phyloP scores from a whole-genome alignment of 1,140 invertebrate genomes.

The Rhyacophila brunnea region DNA sequence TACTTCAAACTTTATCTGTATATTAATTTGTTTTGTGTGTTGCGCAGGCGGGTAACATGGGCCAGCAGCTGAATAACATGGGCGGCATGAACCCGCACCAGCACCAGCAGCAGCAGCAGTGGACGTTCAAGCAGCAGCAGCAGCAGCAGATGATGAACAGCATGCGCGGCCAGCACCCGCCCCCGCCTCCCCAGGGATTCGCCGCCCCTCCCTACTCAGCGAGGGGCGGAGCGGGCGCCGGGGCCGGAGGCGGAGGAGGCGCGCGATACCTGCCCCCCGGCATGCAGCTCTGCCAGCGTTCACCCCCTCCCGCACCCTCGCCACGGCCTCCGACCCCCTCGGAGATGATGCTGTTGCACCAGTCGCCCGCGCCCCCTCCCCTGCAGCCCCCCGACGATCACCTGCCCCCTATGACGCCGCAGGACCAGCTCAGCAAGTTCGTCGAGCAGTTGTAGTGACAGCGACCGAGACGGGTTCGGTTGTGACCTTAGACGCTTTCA shows the following conservation, averaged over 20 bases:
- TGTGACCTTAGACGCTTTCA: too few species aligned
- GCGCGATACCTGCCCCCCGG: slow-evolving; percentile 37
- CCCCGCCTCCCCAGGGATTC: slow-evolving; percentile 47
- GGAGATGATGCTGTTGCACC: slow-evolving; percentile 54
- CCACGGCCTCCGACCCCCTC: slow-evolving; percentile 47
- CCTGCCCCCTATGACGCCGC: slow-evolving; percentile 77
- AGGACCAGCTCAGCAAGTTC: slow-evolving; percentile 90
- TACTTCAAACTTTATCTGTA: too few species aligned
- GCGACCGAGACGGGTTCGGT: too few species aligned
- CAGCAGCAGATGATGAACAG: slow-evolving; percentile 56
- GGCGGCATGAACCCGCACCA: slow-evolving; percentile 47
- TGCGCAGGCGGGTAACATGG: slow-evolving; percentile 42
- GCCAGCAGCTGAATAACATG: slow-evolving; percentile 41
- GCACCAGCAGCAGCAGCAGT: slow-evolving; percentile 47
- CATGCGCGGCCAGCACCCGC: slow-evolving; percentile 51
- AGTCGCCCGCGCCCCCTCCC: slow-evolving; percentile 69
- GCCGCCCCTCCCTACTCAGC: slow-evolving; percentile 46
- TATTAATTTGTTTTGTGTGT: too few species aligned
- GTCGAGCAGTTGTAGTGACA: slow-evolving; percentile 82
- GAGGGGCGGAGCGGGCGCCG: slow-evolving; percentile 42
- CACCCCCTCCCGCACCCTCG: slow-evolving; percentile 70
- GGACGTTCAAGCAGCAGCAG: slow-evolving; percentile 59
- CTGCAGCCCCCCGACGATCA: slow-evolving; percentile 70
- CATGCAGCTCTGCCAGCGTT: slow-evolving; percentile 67
- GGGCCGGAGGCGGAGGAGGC: slow-evolving; percentile 41